Percentiles rank a stretch among this genome's conserved stretches.
These are phyloP conservation scores for Melangyna quadrimaculata DNA, from an alignment of 2,888 invertebrate species.

Conservation along the genomic window DNA sequence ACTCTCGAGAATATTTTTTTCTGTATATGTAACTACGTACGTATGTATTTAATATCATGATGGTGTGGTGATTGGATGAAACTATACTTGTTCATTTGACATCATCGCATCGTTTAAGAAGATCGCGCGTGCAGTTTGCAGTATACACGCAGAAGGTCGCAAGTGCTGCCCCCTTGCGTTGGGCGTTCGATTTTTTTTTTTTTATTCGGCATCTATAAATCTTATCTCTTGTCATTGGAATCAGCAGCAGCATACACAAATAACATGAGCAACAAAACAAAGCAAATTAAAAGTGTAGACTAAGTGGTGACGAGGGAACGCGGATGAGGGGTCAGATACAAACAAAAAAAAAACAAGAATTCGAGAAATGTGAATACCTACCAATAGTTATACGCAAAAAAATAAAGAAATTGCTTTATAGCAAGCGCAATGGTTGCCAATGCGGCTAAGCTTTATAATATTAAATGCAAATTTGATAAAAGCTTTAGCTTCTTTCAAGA, in stretches of 20 bases:
- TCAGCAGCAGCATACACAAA: constrained; percentile 49
- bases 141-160: constrained; percentile 49
- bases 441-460: background rate
- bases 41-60: background rate
- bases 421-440: constrained; percentile 34
- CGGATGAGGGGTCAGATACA: background rate
- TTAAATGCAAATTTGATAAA: background rate
- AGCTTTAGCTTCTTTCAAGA: no score
- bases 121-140: constrained; percentile 62
- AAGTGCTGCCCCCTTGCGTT: constrained; percentile 66
- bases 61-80: constrained; percentile 5
- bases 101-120: constrained; percentile 52
- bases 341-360: constrained; percentile 52
- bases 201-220: constrained; percentile 68
- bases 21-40: background rate
- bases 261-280: constrained; percentile 45
- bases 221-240: constrained; percentile 70
- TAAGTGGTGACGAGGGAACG: background rate
- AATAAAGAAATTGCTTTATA: constrained; percentile 44
- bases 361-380: constrained; percentile 55
- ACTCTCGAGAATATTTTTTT: constrained; percentile 38
- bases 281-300: constrained; percentile 56
- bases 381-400: constrained; percentile 2
- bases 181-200: constrained; percentile 50
- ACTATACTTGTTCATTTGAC: constrained; percentile 27